Evolutionary conservation across 2,888 invertebrate species (phyloP).

Genomic region (Tetanocera ferruginea): DNA sequence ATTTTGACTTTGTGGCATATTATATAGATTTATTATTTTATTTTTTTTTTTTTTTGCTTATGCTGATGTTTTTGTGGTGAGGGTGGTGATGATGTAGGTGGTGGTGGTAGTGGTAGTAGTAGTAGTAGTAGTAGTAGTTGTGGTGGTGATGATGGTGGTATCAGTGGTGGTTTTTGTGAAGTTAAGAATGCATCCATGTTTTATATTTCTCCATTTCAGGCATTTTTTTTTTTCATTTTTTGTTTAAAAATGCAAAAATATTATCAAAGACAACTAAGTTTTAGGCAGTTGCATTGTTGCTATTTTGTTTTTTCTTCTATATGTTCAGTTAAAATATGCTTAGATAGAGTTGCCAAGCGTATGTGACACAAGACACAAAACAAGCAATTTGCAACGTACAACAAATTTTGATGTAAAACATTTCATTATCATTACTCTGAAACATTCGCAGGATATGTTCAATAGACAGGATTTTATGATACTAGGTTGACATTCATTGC

Average conservation of each 20-base stretch:
- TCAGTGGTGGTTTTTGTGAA: slow-evolving; percentile 18
- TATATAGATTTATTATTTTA: background rate
- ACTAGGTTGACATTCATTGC: background rate
- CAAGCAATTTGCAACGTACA: slow-evolving; percentile 11
- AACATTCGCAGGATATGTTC: background rate
- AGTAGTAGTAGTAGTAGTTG: slow-evolving; percentile 35
- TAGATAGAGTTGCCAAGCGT: background rate
- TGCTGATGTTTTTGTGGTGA: slow-evolving; percentile 31
- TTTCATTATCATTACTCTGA: background rate
- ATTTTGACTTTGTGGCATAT: slow-evolving; percentile 20
- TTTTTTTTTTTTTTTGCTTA: background rate
- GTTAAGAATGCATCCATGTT: slow-evolving; percentile 30
- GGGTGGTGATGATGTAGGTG: slow-evolving; percentile 10
- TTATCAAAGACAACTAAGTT: background rate
- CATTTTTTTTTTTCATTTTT: background rate
- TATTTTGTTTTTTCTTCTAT: background rate
- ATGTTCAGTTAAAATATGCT: background rate
- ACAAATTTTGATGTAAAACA: background rate
- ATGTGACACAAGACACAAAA: slow-evolving; percentile 19
- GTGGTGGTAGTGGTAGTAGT: slow-evolving; percentile 31
- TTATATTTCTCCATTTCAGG: background rate
- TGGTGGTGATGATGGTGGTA: slow-evolving; percentile 15
- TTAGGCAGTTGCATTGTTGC: background rate
- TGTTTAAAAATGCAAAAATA: background rate
- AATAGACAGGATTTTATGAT: background rate